Conservation (phyloP, 2,888 invertebrate species). For the Eilema caniola region DNA sequence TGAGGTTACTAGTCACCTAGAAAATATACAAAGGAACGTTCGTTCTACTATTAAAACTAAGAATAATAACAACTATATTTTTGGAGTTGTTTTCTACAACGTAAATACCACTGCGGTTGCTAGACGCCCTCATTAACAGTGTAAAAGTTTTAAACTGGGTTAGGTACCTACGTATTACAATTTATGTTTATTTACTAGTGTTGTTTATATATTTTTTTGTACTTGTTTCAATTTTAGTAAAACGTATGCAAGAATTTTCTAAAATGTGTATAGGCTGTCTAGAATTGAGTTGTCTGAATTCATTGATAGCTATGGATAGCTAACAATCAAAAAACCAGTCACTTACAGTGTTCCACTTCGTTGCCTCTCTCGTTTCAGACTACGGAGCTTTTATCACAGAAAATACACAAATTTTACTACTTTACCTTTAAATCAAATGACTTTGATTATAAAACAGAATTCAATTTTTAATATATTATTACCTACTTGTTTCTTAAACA, state of each 20-base stretch:
- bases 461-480: too few relatives aligned
- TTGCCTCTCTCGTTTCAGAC: too few relatives aligned
- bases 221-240: neutral
- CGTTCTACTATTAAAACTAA: constrained; percentile 23
- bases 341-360: too few relatives aligned
- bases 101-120: constrained; percentile 46
- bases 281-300: too few relatives aligned
- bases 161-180: constrained; percentile 25
- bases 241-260: neutral
- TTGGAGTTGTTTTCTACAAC: constrained; percentile 38
- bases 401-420: too few relatives aligned
- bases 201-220: neutral
- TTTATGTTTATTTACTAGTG: constrained; percentile 24
- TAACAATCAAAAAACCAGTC: too few relatives aligned
- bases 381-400: too few relatives aligned
- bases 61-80: constrained; percentile 41
- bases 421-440: too few relatives aligned
- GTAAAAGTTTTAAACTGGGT: constrained; percentile 51
- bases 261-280: neutral
- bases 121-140: constrained; percentile 29
- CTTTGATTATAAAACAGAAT: too few relatives aligned
- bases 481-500: neutral
- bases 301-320: too few relatives aligned
- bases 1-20: constrained; percentile 31
- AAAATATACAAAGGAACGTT: constrained; percentile 35